Conservation (phyloP, 2,113 vertebrate genomes). For the Notarius lentiginosus region DNA sequence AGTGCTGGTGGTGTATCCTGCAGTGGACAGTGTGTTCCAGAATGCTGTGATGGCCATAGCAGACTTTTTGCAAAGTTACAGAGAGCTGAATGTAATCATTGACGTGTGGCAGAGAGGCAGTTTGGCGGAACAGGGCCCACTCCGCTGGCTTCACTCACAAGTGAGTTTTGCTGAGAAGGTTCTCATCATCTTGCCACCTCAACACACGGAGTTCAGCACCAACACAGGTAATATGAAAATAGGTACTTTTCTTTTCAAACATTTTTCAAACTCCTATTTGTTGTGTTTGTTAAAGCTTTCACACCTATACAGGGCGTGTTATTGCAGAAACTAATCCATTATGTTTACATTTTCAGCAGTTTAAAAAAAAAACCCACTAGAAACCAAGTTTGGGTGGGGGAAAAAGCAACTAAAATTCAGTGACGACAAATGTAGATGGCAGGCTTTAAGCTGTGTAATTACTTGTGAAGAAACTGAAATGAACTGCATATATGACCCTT, state of each 20-base stretch:
- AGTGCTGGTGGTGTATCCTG: conserved; percentile 77
- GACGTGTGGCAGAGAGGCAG: conserved; percentile 78
- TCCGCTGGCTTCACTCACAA: conserved; percentile 77
- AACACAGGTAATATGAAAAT: neutral
- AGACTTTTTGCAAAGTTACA: conserved; percentile 73
- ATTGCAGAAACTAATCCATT: neutral
- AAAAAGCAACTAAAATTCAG: neutral
- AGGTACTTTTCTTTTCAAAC: neutral
- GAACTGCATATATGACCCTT: neutral
- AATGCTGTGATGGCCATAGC: conserved; percentile 69
- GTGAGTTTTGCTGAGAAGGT: conserved; percentile 67
- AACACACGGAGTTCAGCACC: neutral
- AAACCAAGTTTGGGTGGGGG: neutral
- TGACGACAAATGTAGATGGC: neutral
- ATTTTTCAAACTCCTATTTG: neutral
- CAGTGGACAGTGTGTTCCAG: conserved; percentile 68
- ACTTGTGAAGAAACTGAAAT: neutral
- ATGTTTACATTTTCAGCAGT: neutral
- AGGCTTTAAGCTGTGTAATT: neutral
- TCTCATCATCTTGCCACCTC: conserved; percentile 68
- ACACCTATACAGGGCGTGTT: neutral
- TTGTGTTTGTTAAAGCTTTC: neutral
- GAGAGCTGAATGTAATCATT: conserved; percentile 69
- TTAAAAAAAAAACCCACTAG: neutral
- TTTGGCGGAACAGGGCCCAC: conserved; percentile 74